Base-by-base conservation (phyloP, 2,797 vertebrate genomes). In the Diplodus puntazzo region DNA sequence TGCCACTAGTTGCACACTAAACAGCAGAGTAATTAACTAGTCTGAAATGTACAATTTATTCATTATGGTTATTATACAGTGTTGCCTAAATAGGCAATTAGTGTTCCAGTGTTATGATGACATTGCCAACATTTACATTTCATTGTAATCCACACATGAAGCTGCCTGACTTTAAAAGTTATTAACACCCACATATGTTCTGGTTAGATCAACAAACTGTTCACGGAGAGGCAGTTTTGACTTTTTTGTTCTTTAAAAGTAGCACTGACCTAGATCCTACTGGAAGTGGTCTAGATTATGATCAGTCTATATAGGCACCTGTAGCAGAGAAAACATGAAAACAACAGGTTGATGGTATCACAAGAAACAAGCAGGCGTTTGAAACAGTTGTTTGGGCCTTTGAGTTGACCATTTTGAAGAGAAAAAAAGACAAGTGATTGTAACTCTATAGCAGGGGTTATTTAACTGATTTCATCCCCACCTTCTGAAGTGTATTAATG, bases 231-330 rank as follows among this genome's bases (percentile, higher is more conserved):
- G 27, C 2, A 1, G 2, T 23, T 66, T 0, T 27, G n/a, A 39
- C 6, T 7, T 69, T 39, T 66, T 70, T 80, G 45, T 68, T 61
- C 1, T 43, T 21, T 18, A 20, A 27, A 1, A 11, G 71, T 54
- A 21, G 21, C 64, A 62, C 20, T 84, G 62, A 70, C 71, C 84
- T 69, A 79, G 73, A 83, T 83, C 55, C 14, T 58, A 34, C 45
- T 70, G 66, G 14, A 59, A 53, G 57, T 70, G 65, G 46, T 43
- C 49, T 62, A 58, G 55, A 82, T 89, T 23, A 72, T 34, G 2
- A 84, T 89, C 71, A 43, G 49, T 80, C 18, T 70, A 72, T 76
- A 74, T 45, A 69, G 39, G 6, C 82, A 83, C 71, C 82, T 87
- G 82, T 52, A 30, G 59, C 23, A 54, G 48, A 61, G 16, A 57